These are phyloP conservation scores for Valencia hispanica DNA, from an alignment of 2,797 vertebrate species.

Conservation along the genomic window DNA sequence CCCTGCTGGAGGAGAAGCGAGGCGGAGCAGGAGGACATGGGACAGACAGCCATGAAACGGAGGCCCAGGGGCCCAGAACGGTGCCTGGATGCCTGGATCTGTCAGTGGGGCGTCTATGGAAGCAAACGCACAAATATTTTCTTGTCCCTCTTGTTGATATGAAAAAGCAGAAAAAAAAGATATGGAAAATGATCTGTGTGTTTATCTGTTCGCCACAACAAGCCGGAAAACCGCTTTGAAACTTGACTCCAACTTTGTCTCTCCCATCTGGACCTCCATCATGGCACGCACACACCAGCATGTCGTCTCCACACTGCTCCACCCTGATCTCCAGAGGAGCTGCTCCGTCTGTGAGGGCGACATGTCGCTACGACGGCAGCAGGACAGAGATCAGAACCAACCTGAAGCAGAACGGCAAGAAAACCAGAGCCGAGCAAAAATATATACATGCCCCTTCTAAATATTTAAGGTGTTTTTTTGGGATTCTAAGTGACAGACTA, in stretches of 20 bases:
- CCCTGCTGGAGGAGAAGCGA: slow-evolving; percentile 73
- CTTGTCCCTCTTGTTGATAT: slow-evolving; percentile 29
- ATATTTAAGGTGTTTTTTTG: too few relatives aligned
- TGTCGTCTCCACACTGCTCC: slow-evolving; percentile 53
- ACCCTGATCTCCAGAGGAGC: slow-evolving; percentile 72
- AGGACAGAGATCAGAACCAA: slow-evolving; percentile 18
- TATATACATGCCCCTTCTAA: neutral
- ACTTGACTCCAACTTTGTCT: slow-evolving; percentile 51
- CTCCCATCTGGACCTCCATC: slow-evolving; percentile 39
- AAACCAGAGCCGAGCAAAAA: neutral
- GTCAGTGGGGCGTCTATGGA: slow-evolving; percentile 29
- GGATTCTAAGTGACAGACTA: too few relatives aligned
- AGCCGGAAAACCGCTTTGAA: slow-evolving; percentile 70
- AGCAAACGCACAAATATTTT: slow-evolving; percentile 19
- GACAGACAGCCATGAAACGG: slow-evolving; percentile 80
- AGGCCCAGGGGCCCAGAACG: slow-evolving; percentile 79
- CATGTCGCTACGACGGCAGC: slow-evolving; percentile 13
- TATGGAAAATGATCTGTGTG: slow-evolving; percentile 24
- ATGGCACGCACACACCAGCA: slow-evolving; percentile 17
- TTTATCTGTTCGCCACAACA: slow-evolving; percentile 69
- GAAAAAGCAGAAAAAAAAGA: slow-evolving; percentile 14
- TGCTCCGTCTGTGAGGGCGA: slow-evolving; percentile 61
- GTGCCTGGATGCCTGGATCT: too few relatives aligned
- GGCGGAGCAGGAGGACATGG: slow-evolving; percentile 80
- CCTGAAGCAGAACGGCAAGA: slow-evolving; percentile 12